Percentiles rank a stretch among this genome's conserved stretches.
phyloP scores from a whole-genome alignment of 1,140 invertebrate genomes.

The Scaptomyza graminum region DNA sequence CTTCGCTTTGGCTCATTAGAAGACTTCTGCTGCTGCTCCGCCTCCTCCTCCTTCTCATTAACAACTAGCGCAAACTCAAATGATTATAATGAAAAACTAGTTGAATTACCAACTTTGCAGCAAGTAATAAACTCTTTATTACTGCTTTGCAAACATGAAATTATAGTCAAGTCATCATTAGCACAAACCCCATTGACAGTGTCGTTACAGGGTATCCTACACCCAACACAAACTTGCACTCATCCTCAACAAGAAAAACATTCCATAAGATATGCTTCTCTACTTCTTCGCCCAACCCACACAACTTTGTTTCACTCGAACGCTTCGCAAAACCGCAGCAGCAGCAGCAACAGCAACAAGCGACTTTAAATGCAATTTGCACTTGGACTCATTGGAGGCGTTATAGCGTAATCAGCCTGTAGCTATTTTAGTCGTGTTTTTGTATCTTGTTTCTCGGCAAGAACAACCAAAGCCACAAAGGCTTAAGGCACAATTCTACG shows the following conservation, averaged over 20 bases:
- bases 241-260: not conserved
- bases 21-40: not conserved
- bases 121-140: not conserved
- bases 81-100: conserved; percentile 24
- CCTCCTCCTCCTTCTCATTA: conserved; percentile 14
- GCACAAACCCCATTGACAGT: too few relatives aligned
- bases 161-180: too few relatives aligned
- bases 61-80: conserved; percentile 17
- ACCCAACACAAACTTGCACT: conserved; percentile 1
- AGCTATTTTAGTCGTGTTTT: conserved; percentile 52
- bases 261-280: not conserved
- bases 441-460: not conserved
- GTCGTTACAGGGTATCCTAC: not conserved
- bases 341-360: too few relatives aligned
- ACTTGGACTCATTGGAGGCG: conserved; percentile 54
- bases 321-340: conserved; percentile 19
- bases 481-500: not conserved
- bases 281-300: too few relatives aligned
- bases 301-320: not conserved
- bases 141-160: not conserved
- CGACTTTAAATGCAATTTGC: conserved; percentile 6
- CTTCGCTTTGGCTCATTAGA: conserved; percentile 41
- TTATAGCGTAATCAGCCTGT: conserved; percentile 62
- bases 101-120: not conserved
- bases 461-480: not conserved